These are phyloP conservation scores for Sinosuthora webbiana DNA, from an alignment of 2,113 vertebrate genomes.

Conservation along the genomic window DNA sequence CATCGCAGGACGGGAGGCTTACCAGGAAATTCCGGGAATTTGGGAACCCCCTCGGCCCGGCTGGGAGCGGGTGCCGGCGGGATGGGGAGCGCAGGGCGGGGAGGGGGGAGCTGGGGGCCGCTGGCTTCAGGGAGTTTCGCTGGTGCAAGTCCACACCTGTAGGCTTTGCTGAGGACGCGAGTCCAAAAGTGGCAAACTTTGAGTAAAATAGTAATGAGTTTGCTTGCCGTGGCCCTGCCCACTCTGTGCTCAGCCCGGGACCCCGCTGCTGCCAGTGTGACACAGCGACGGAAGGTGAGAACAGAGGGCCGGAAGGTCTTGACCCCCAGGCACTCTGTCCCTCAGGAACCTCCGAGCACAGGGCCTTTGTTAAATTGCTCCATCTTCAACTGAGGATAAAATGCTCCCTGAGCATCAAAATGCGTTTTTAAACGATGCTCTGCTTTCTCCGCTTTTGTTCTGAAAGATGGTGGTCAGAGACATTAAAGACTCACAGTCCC, in stretches of 20 bases:
- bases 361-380: neutral
- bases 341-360: neutral
- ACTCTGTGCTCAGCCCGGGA: neutral
- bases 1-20: accelerated
- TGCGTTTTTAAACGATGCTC: neutral
- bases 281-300: accelerated
- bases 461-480: neutral
- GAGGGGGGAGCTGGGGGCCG: neutral
- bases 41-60: neutral
- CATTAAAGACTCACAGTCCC: neutral
- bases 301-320: neutral
- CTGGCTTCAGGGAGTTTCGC: neutral
- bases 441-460: neutral
- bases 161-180: neutral
- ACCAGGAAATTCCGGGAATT: neutral
- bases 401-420: neutral
- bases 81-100: neutral
- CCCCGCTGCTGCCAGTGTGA: accelerated
- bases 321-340: neutral
- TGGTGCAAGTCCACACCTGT: too few relatives aligned
- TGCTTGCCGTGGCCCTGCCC: accelerated
- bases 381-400: neutral
- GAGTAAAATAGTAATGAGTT: neutral
- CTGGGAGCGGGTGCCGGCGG: neutral
- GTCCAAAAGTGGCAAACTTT: neutral